These are phyloP conservation scores for Falco cherrug DNA, from an alignment of 2,797 vertebrate genomes.

Conservation along the genomic window DNA sequence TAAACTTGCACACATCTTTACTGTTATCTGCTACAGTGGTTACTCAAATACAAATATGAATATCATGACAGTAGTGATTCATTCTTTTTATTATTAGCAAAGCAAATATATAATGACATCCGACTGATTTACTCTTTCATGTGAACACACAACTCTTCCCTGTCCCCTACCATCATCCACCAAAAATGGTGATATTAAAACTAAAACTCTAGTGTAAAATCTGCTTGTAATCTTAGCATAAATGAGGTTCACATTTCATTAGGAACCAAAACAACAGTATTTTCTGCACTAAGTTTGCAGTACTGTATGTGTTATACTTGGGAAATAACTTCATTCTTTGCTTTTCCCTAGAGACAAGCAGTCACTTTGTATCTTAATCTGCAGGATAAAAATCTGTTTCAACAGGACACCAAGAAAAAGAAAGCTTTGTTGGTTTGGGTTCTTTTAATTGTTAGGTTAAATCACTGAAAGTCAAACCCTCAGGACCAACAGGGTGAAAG, in stretches of 20 bases:
- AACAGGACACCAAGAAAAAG: background rate
- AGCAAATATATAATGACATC: background rate
- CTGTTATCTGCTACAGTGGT: background rate
- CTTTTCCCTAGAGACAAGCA: background rate
- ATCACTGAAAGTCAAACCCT: background rate
- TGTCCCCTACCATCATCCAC: background rate
- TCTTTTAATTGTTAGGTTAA: background rate
- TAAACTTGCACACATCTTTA: background rate
- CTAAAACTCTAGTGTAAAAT: background rate
- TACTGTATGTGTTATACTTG: background rate
- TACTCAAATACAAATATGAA: background rate
- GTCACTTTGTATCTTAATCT: background rate
- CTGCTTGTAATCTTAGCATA: background rate
- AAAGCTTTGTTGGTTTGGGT: background rate
- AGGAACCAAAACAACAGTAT: background rate
- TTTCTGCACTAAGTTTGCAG: background rate
- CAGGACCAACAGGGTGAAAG: background rate
- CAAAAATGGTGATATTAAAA: background rate
- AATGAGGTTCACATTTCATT: background rate
- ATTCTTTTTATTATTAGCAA: conserved; percentile 38
- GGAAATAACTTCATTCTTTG: background rate
- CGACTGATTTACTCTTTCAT: background rate
- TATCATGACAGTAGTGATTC: conserved; percentile 7
- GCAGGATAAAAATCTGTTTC: background rate
- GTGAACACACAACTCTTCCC: background rate